A percentile compares a stretch with the other conserved stretches of the same genome.
Evolutionary conservation across 2,888 invertebrate species (phyloP).

Genomic region (Allacma fusca): DNA sequence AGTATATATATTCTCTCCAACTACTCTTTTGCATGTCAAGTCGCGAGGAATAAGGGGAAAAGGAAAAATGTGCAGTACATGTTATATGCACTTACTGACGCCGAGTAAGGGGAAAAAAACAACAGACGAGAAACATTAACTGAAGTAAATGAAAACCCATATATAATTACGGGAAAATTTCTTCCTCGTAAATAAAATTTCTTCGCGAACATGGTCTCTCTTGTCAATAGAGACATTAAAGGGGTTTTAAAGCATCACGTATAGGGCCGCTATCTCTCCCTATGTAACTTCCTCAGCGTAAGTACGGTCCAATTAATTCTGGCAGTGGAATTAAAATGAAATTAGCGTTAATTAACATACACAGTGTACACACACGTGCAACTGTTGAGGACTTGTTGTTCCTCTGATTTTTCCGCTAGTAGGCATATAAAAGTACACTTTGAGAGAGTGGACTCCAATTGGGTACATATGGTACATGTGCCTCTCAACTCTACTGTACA

Average conservation of each 20-base stretch:
- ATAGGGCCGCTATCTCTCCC: conserved; percentile 10
- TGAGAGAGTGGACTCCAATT: too few species aligned
- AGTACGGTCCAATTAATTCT: conserved; percentile 39
- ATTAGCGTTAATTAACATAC: conserved; percentile 21
- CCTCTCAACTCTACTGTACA: too few species aligned
- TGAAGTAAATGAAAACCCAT: neutral
- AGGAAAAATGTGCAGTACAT: too few species aligned
- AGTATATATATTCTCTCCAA: too few species aligned
- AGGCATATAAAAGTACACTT: too few species aligned
- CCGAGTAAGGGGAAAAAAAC: neutral
- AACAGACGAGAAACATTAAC: neutral
- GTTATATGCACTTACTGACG: too few species aligned
- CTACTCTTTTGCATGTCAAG: too few species aligned
- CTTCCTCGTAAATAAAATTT: neutral
- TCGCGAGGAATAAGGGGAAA: too few species aligned
- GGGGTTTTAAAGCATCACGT: conserved; percentile 28
- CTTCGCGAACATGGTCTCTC: neutral
- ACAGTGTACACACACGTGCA: neutral
- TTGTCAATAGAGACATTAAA: conserved; percentile 14
- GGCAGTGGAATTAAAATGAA: conserved; percentile 2
- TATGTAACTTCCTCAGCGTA: neutral
- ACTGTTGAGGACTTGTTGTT: neutral
- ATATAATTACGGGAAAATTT: conserved; percentile 9
- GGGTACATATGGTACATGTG: too few species aligned
- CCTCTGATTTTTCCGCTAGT: neutral